Percentiles rank a stretch among this genome's conserved stretches.
Evolutionary conservation across 2,888 invertebrate species (phyloP).

Genomic region (Andrena praecox): DNA sequence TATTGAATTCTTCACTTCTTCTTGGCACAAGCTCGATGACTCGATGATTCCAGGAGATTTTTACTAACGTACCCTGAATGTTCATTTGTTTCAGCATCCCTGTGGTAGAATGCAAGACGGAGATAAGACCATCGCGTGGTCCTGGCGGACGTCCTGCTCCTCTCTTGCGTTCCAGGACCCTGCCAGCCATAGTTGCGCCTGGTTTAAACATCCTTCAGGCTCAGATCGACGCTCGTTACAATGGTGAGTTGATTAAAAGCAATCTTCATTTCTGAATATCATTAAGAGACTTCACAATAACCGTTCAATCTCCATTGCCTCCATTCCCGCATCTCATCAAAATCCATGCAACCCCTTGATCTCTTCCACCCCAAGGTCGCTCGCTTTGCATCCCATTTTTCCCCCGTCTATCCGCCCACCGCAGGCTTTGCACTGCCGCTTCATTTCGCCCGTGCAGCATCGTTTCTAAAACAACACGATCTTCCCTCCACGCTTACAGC

Average conservation of each 20-base stretch:
- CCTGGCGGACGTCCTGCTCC: slow-evolving; percentile 89
- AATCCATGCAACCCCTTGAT: too few species aligned
- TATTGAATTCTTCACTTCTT: too few species aligned
- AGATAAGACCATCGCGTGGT: slow-evolving; percentile 79
- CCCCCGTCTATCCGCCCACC: not conserved
- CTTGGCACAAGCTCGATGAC: too few species aligned
- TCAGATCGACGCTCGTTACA: slow-evolving; percentile 90
- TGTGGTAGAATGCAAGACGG: slow-evolving; percentile 78
- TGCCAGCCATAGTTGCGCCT: slow-evolving; percentile 95
- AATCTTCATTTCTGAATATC: not conserved
- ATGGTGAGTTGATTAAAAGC: slow-evolving; percentile 57
- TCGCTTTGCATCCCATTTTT: too few species aligned
- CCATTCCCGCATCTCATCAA: too few species aligned
- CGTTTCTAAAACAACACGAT: not conserved
- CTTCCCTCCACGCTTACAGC: slow-evolving; percentile 61
- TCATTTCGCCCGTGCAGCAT: not conserved
- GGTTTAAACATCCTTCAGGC: slow-evolving; percentile 93
- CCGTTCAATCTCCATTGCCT: too few species aligned
- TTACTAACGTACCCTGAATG: not conserved
- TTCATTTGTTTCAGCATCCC: slow-evolving; percentile 71
- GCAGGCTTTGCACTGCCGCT: not conserved
- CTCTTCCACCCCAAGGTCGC: too few species aligned
- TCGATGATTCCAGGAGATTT: not conserved
- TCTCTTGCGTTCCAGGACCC: slow-evolving; percentile 92
- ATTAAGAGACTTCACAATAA: too few species aligned